Conservation (phyloP, 2,888 invertebrate genomes). For the Cheilosia pagana region DNA sequence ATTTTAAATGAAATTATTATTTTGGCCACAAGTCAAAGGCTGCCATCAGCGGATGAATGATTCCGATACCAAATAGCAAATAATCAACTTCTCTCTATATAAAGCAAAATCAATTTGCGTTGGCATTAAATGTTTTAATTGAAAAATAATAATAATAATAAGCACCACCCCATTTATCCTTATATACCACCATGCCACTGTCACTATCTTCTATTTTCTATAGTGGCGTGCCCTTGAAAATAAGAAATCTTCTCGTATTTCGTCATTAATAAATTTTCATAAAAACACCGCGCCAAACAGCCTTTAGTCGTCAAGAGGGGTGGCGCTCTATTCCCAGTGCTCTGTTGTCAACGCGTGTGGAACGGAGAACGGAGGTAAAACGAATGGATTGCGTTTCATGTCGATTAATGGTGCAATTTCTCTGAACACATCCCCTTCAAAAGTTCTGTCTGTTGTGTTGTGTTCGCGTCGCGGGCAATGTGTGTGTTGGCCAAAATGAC, state of each 20-base stretch:
- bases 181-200: background rate
- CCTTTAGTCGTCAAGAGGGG: background rate
- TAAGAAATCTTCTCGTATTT: constrained; percentile 39
- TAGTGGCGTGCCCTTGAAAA: constrained; percentile 30
- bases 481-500: constrained; percentile 62
- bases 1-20: constrained; percentile 45
- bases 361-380: constrained; percentile 9
- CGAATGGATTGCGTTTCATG: constrained; percentile 56
- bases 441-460: constrained; percentile 20
- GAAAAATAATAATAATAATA: constrained; percentile 44
- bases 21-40: constrained; percentile 68
- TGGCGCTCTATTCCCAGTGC: background rate
- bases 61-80: constrained; percentile 33
- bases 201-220: background rate
- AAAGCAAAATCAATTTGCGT: constrained; percentile 53
- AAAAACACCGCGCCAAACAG: background rate
- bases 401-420: constrained; percentile 60
- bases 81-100: constrained; percentile 33
- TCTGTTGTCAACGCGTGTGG: constrained; percentile 29
- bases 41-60: constrained; percentile 38
- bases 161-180: constrained; percentile 9
- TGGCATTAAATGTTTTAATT: constrained; percentile 43
- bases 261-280: constrained; percentile 55
- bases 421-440: constrained; percentile 55
- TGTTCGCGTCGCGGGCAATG: background rate